A percentile compares a stretch with the other conserved stretches of the same genome.
phyloP scores from a whole-genome alignment of 92 coral and sea anemone species.

The Porites divaricata region DNA sequence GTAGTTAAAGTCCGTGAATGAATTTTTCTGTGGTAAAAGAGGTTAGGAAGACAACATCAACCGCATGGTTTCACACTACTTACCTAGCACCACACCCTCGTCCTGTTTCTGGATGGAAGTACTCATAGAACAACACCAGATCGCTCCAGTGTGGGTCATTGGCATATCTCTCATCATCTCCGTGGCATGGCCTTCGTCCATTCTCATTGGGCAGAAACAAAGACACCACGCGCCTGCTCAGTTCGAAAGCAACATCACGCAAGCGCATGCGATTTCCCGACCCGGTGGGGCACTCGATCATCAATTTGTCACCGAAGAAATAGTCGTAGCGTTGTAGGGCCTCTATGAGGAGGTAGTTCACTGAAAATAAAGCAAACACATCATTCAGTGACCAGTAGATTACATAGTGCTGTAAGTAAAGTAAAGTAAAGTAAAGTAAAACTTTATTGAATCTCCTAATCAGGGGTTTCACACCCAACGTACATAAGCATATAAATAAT shows the following conservation, averaged over 20 bases:
- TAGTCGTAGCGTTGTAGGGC: slow-evolving; percentile 93
- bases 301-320: slow-evolving; percentile 86
- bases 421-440: neutral
- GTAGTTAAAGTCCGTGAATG: no score
- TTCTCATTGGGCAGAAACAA: slow-evolving; percentile 84
- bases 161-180: slow-evolving; percentile 82
- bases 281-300: slow-evolving; percentile 94
- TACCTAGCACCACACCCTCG: slow-evolving; percentile 99
- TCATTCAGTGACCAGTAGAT: neutral
- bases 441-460: no score
- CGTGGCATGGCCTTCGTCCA: slow-evolving; percentile 97
- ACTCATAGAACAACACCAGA: slow-evolving; percentile 97
- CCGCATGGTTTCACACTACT: neutral
- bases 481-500: no score
- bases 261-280: slow-evolving; percentile 95
- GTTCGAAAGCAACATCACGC: slow-evolving; percentile 90
- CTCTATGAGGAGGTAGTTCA: slow-evolving; percentile 86
- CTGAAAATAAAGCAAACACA: slow-evolving; percentile 41
- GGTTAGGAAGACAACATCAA: neutral
- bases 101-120: slow-evolving; percentile 95
- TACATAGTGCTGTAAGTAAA: neutral
- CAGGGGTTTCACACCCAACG: no score
- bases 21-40: no score
- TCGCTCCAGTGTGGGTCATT: slow-evolving; percentile 87
- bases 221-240: slow-evolving; percentile 87